Conservation (phyloP, 2,113 vertebrate species). For the Lamprologus speciosus region DNA sequence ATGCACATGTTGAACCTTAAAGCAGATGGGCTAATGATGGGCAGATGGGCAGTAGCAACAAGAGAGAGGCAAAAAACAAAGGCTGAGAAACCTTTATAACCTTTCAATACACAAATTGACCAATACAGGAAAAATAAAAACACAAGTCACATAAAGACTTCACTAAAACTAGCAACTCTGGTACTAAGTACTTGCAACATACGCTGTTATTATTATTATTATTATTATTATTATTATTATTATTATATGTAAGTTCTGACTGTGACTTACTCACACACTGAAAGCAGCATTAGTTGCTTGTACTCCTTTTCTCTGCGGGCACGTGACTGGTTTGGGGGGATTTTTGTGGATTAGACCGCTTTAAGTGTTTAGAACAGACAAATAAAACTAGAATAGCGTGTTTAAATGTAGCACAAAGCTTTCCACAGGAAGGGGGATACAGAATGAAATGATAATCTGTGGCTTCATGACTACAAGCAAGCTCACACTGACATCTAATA, state of each 20-base stretch:
- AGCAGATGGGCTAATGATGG: not conserved
- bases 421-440: not conserved
- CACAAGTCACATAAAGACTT: not conserved
- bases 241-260: not conserved
- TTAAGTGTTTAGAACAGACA: not conserved
- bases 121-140: not conserved
- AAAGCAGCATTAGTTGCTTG: not conserved
- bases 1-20: not conserved
- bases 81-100: not conserved
- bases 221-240: not conserved
- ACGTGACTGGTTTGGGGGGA: not conserved
- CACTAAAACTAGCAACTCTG: not conserved
- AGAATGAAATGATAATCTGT: not conserved
- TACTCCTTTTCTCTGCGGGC: not conserved
- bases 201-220: not conserved
- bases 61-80: not conserved
- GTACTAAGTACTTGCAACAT: not conserved
- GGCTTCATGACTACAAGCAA: not conserved
- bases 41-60: not conserved
- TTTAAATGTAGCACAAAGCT: not conserved
- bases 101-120: not conserved
- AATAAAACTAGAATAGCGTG: not conserved
- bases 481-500: not conserved
- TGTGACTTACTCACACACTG: not conserved
- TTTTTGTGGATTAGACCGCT: not conserved